Evolutionary conservation across 1,140 invertebrate species (phyloP), one percentile per base, ranked within the genome.

Genomic region (Bombus cullumanus): DNA sequence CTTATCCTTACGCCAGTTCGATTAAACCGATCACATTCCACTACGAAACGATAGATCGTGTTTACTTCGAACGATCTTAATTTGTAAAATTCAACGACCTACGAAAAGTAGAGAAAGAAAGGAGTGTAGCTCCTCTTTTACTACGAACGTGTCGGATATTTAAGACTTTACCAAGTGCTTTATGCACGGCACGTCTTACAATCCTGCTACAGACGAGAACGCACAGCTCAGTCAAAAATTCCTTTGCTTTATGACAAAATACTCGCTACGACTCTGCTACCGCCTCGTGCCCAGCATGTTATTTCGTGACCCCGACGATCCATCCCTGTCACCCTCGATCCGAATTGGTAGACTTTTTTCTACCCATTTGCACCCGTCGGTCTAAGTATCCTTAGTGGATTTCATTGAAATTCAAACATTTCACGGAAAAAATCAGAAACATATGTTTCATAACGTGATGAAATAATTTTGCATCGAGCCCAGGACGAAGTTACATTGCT

Each of bases 181-280:
- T 83, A 83, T 69, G 34, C 73, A 28, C 3, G 15, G 43, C 43
- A 76, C 81, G 66, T 72, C 34, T 43, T 53, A 53, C 5, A 53
- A 53, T 53, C 47, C 1, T 9, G 34, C 62, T 9, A 22, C 37
- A 15, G 39, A 53, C 47, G 53, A 57, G 47, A 37, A 73, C 31
- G 73, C 39, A 18, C 59, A 18, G 64, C 86, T 72, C 39, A 47
- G 71, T 89, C 84, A 77, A 59, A 59, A 86, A 88, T 89, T 89
- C 34, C 77, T 66, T n/a, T n/a, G 47, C 73, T 72, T 86, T 66
- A 37, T 83, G 87, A 89, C 84, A 81, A 89, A 53, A 84, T 86
- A 86, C 73, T 57, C 57, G 75, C 75, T 72, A 75, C 76, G 76
- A 83, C 77, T 71, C 69, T 59, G 72, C 25, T 28, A 69, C 37